Conservation (phyloP, 2,888 invertebrate genomes). For the Drosophila niveifrons region DNA sequence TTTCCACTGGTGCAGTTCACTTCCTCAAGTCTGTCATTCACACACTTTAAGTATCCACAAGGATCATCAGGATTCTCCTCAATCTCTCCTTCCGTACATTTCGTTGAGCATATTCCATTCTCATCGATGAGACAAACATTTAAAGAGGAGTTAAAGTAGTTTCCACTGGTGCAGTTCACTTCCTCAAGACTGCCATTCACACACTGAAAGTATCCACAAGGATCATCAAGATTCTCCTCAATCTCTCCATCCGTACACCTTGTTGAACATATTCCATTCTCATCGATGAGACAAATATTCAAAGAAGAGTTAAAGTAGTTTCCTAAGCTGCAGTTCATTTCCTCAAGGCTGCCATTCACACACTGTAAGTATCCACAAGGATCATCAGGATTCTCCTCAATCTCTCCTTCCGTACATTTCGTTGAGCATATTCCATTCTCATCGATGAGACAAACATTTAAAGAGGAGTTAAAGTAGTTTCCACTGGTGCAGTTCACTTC, state of each 20-base stretch:
- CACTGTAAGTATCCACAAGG: slow-evolving; percentile 21
- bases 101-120: neutral
- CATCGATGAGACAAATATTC: slow-evolving; percentile 38
- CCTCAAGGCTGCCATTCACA: neutral
- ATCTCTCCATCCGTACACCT: neutral
- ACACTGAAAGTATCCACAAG: neutral
- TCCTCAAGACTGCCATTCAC: neutral
- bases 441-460: slow-evolving; percentile 37
- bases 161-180: neutral
- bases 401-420: slow-evolving; percentile 1
- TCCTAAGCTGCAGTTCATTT: slow-evolving; percentile 26
- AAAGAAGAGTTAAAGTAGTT: neutral
- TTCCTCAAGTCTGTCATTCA: slow-evolving; percentile 22
- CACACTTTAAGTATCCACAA: slow-evolving; percentile 37
- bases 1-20: too few relatives aligned
- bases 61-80: slow-evolving; percentile 22
- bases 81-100: slow-evolving; percentile 15
- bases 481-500: slow-evolving; percentile 14
- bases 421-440: slow-evolving; percentile 17
- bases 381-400: neutral
- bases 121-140: neutral
- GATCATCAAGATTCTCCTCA: neutral
- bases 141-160: slow-evolving; percentile 2
- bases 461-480: neutral
- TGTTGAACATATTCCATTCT: slow-evolving; percentile 20